Base-by-base conservation (phyloP, 2,113 vertebrate genomes). In the Triplophysa tibetana region DNA sequence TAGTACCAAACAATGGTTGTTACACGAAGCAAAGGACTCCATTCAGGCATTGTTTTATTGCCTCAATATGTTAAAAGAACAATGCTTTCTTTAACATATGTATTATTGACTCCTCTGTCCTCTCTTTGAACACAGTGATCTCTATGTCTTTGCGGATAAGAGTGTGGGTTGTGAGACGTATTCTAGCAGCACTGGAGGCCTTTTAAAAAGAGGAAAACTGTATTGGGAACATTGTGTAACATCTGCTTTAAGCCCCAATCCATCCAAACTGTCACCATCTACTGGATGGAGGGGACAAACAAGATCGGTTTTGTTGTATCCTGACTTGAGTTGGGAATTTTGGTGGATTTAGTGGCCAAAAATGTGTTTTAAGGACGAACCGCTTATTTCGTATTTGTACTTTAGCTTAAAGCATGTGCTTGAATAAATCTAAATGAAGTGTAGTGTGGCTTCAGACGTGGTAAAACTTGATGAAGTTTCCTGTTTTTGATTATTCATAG, bases 281-380 rank as follows among this genome's bases (percentile, higher is more conserved):
- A 58, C 24, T 43, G 66, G 70, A 63, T 67, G 69, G 19, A 12
- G 62, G 70, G 73, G 52, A 24, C 50, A 80, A 76, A 81, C 75
- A 62, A 62, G 29, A 62, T 10, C 80, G 68, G 62, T 83, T 81
- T 41, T 33, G 29, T 54, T 19, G 7, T 50, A 23, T 45, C 67
- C 67, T n/a, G 8, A 69, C 21, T 50, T 69, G 45, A 0, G 9
- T 0, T 54, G 48, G 68, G 23, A 54, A n/a, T 70, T 70, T 33
- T n/a, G 4, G 50, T 52, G 16, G 11, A 14, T 50, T 50, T 50
- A 50, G 48, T 50, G 11, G 2, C 48, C 16, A 4, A 16, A 52
- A 52, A 45, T 45, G 43, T 52, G 0, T 17, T 17, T 16, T 52
- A 4, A 52, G 16, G 33, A 38, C 33, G 6, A 38, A 38, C 3